Conservation (phyloP, 2,797 vertebrate species). For the Pachyuromys duprasi region DNA sequence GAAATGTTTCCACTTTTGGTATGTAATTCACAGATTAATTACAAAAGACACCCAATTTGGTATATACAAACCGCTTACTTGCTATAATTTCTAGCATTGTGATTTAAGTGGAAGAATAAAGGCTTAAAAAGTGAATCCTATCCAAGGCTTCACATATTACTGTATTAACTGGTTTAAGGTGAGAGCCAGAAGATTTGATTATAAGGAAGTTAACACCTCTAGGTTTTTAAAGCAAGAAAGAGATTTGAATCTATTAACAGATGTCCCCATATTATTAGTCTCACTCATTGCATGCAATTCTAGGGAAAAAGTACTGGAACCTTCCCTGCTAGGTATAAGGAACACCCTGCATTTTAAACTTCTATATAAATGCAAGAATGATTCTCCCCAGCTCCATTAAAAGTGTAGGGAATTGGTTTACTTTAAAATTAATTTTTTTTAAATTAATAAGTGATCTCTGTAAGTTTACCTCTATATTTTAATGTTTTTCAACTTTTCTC, state of each 20-base stretch:
- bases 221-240: constrained; percentile 47
- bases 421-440: constrained; percentile 34
- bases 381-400: constrained; percentile 28
- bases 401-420: constrained; percentile 6
- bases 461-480: not conserved
- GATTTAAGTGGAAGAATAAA: constrained; percentile 38
- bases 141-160: not conserved
- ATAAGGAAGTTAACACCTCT: constrained; percentile 10
- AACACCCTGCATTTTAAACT: not conserved
- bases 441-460: not conserved
- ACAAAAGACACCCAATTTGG: not conserved
- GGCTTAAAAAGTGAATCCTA: not conserved
- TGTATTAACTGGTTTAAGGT: constrained; percentile 47
- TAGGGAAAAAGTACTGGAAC: not conserved
- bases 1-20: not conserved
- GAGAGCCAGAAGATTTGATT: constrained; percentile 25
- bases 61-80: not conserved
- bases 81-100: not conserved
- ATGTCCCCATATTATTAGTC: not conserved
- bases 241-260: constrained; percentile 38
- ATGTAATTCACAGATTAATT: constrained; percentile 31
- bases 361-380: constrained; percentile 3
- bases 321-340: not conserved
- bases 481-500: not conserved
- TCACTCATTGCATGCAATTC: not conserved